Conservation (phyloP, 2,888 invertebrate genomes). For the Liopterus haemorrhoidalis region DNA sequence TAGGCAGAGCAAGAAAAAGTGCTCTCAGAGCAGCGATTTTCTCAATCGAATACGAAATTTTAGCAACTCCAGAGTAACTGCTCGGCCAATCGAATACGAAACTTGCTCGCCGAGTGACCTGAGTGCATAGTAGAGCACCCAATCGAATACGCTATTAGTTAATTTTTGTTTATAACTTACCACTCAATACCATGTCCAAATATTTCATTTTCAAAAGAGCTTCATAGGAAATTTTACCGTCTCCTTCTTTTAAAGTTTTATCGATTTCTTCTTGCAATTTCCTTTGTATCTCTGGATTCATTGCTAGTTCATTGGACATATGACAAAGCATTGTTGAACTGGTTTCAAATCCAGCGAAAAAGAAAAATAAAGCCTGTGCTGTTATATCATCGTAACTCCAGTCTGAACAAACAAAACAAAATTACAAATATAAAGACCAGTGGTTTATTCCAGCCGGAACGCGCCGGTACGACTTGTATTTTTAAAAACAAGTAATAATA, state of each 20-base stretch:
- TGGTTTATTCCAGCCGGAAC: too few relatives aligned
- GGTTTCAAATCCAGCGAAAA: constrained; percentile 21
- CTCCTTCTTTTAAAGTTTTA: constrained; percentile 13
- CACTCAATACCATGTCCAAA: constrained; percentile 22
- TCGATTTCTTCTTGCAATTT: constrained; percentile 21
- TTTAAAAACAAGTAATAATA: too few relatives aligned
- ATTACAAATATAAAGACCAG: too few relatives aligned
- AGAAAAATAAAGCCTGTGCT: constrained; percentile 19
- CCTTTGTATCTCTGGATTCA: constrained; percentile 15
- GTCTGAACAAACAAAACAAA: constrained; percentile 9
- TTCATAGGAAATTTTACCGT: constrained; percentile 14
- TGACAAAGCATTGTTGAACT: constrained; percentile 17
- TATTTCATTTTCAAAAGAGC: constrained; percentile 17
- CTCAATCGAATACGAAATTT: too few relatives aligned
- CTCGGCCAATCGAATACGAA: too few relatives aligned
- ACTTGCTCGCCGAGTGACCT: too few relatives aligned
- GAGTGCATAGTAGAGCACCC: too few relatives aligned
- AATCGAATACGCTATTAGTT: not conserved
- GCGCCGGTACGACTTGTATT: too few relatives aligned
- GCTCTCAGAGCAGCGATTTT: too few relatives aligned
- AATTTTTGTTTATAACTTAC: constrained; percentile 2
- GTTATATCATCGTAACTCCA: constrained; percentile 16
- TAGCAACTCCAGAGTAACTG: too few relatives aligned
- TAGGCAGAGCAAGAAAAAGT: too few relatives aligned
- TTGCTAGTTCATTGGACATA: constrained; percentile 18